Conservation (phyloP, 2,113 vertebrate species). For the Antennarius striatus region DNA sequence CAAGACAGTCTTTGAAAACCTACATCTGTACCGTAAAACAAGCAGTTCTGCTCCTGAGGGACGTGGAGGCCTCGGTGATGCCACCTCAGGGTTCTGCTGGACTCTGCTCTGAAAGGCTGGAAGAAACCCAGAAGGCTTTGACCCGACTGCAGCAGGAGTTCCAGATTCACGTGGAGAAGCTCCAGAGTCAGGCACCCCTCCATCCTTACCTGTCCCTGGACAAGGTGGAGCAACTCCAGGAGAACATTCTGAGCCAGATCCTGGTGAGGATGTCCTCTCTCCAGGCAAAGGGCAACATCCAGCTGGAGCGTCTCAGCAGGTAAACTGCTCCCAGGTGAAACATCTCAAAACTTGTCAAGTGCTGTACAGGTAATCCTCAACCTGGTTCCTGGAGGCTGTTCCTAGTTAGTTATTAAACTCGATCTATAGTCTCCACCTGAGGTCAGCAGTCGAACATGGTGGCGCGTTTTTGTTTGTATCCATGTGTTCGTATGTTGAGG, state of each 20-base stretch:
- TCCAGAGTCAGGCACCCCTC: slow-evolving; percentile 71
- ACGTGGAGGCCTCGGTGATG: slow-evolving; percentile 67
- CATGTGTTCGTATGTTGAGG: too few species aligned
- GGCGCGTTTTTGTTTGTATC: too few species aligned
- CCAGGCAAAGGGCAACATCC: slow-evolving; percentile 72
- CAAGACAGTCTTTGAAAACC: slow-evolving; percentile 66
- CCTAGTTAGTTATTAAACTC: too few species aligned
- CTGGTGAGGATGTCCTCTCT: slow-evolving; percentile 73
- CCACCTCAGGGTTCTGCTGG: slow-evolving; percentile 53
- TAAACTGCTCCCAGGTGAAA: slow-evolving; percentile 2
- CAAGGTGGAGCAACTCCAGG: slow-evolving; percentile 71
- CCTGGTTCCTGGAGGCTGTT: too few species aligned
- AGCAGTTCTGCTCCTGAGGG: slow-evolving; percentile 62
- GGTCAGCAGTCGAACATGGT: too few species aligned
- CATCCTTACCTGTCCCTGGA: slow-evolving; percentile 69
- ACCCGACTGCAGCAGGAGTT: slow-evolving; percentile 75
- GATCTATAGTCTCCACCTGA: too few species aligned
- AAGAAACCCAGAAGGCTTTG: slow-evolving; percentile 52
- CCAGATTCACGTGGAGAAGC: slow-evolving; percentile 65
- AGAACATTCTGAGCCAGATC: slow-evolving; percentile 75
- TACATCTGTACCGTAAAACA: slow-evolving; percentile 70
- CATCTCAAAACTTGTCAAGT: neutral
- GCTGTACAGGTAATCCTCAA: too few species aligned
- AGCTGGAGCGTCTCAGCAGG: slow-evolving; percentile 72
- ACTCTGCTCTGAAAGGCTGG: slow-evolving; percentile 56